Evolutionary conservation across 2,797 vertebrate species (phyloP).

Genomic region (Bothrops alternatus): DNA sequence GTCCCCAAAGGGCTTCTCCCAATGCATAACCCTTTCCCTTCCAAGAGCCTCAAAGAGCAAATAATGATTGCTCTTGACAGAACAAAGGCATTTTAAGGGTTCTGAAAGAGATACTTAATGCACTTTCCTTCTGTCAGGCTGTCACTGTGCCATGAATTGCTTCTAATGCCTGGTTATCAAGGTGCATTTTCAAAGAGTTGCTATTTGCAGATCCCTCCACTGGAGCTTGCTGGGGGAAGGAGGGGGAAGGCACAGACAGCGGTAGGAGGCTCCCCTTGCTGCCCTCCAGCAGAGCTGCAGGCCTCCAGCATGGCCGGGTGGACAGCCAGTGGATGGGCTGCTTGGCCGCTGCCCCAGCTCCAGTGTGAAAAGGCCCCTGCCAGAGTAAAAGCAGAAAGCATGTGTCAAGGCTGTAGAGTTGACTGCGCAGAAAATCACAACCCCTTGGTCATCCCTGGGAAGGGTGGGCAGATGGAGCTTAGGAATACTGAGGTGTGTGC

Average conservation of each 20-base stretch:
- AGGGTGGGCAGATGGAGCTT: background rate
- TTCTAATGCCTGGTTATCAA: conserved; percentile 90
- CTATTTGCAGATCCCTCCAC: conserved; percentile 91
- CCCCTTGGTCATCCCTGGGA: background rate
- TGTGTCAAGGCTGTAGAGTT: background rate
- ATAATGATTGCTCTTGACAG: conserved; percentile 86
- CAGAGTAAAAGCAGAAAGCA: background rate
- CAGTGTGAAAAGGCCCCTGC: background rate
- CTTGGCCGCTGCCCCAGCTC: background rate
- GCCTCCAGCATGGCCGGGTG: background rate
- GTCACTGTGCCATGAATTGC: conserved; percentile 81
- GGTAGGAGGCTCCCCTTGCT: conserved; percentile 91
- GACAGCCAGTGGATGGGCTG: background rate
- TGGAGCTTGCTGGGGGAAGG: conserved; percentile 73
- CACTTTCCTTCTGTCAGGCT: conserved; percentile 86
- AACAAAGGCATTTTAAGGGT: conserved; percentile 84
- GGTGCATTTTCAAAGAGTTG: conserved; percentile 96
- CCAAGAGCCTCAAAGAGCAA: conserved; percentile 84
- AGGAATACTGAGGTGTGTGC: background rate
- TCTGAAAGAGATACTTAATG: conserved; percentile 75
- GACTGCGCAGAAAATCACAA: background rate
- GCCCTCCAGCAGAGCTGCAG: conserved; percentile 60
- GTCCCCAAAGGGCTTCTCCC: background rate
- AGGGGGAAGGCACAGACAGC: conserved; percentile 71
- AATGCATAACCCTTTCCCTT: conserved; percentile 77